Percentiles rank a stretch among this genome's conserved stretches.
Evolutionary conservation across 2,888 invertebrate species (phyloP).

Genomic region (Candidula unifasciata): DNA sequence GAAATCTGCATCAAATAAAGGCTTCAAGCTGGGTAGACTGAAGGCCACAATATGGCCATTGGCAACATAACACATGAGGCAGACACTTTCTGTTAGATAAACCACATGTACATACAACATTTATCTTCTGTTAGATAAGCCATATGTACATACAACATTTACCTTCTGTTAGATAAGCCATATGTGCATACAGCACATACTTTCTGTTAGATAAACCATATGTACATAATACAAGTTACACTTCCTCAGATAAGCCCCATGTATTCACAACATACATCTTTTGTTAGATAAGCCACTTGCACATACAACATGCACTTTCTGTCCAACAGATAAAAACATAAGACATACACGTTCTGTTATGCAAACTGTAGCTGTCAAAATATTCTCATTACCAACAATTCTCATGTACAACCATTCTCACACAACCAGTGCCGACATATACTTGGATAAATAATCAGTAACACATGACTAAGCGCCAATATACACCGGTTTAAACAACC

Average conservation of each 20-base stretch:
- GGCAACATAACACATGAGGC: slow-evolving; percentile 94
- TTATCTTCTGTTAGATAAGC: not conserved
- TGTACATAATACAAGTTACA: too few species aligned
- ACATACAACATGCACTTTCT: too few species aligned
- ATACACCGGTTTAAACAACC: too few species aligned
- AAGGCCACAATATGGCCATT: slow-evolving; percentile 95
- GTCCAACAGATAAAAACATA: slow-evolving; percentile 81
- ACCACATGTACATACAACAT: not conserved
- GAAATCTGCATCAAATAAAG: slow-evolving; percentile 94
- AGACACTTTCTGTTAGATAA: slow-evolving; percentile 89
- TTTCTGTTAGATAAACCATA: not conserved
- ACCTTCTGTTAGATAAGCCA: slow-evolving; percentile 85
- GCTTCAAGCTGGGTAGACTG: slow-evolving; percentile 96
- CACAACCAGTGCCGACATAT: too few species aligned
- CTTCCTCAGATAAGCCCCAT: too few species aligned
- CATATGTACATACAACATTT: slow-evolving; percentile 89
- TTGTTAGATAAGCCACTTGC: too few species aligned
- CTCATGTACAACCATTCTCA: too few species aligned
- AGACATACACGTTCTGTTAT: slow-evolving; percentile 94
- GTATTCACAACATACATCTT: too few species aligned
- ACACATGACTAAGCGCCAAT: too few species aligned
- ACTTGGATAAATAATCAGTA: too few species aligned
- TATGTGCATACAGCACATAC: not conserved
- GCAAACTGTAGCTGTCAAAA: slow-evolving; percentile 5
- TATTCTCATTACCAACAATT: too few species aligned